Evolutionary conservation across 1,140 invertebrate genomes (phyloP), one percentile per base, ranked within the genome.

Genomic region (Atta colombica): DNA sequence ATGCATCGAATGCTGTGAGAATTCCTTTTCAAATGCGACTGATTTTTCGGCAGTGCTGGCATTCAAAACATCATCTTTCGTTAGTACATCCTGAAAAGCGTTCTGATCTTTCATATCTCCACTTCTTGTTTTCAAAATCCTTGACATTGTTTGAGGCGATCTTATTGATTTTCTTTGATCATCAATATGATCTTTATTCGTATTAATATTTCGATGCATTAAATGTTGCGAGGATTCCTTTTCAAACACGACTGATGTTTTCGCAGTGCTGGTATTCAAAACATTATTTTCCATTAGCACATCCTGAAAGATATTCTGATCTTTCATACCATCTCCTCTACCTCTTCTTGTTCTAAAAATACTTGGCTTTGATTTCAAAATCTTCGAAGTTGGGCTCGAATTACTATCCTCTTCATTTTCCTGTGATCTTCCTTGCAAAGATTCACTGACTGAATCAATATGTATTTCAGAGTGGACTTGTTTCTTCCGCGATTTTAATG

Each of bases 291-390:
- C 1, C 3, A 25, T 61, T 25, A 88, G 25, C 31, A 82, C 0
- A 61, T 82, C 51, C 0, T 72, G n/a, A 35, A 86, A 90, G 0
- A 16, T 1, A 61, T 86, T 86, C 10, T 51, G n/a, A 53, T 53
- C 14, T 25, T n/a, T n/a, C 7, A 3, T 0, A 25, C 25, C 25
- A 10, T 3, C 35, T 6, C 6, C 39, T 16, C 25, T 4, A 3
- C 0, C 1, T 18, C 10, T 25, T 14, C 55, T 85, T 60, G 10
- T 74, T 21, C 55, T 65, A 45, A 63, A 89, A 69, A 92, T 60
- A 51, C 1, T 25, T 71, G 86, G 53, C n/a, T 63, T 87, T 28
- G 1, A 21, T 31, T 87, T 90, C 14, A 69, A 18, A 66, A 89
- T 69, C 14, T 77, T 6, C 16, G 3, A 16, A 18, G 2, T 82